These are phyloP conservation scores for Dusona sp. DNA, from an alignment of 2,888 invertebrate genomes.

Conservation along the genomic window DNA sequence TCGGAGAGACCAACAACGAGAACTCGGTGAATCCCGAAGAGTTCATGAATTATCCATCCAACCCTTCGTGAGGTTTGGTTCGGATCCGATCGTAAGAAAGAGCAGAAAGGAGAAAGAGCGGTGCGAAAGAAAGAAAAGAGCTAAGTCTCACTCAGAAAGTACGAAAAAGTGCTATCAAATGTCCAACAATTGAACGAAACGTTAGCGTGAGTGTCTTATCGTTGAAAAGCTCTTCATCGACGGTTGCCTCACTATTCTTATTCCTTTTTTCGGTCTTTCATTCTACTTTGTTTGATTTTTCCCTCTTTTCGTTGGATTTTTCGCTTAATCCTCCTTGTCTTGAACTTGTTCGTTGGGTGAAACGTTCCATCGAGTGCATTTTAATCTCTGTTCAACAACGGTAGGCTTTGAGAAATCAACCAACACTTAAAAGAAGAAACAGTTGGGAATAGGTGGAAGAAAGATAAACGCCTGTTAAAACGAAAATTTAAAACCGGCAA, in stretches of 20 bases:
- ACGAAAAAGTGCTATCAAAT: conserved; percentile 49
- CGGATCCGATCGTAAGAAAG: conserved; percentile 28
- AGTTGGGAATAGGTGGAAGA: conserved; percentile 9
- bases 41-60: conserved; percentile 67
- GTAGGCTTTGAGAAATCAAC: not conserved
- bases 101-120: not conserved
- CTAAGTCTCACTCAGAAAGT: conserved; percentile 33
- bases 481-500: not conserved
- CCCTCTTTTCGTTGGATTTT: conserved; percentile 12
- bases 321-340: conserved; percentile 22
- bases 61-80: conserved; percentile 27
- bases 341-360: not conserved
- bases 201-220: conserved; percentile 39
- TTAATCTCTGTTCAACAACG: conserved; percentile 17
- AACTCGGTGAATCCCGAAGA: conserved; percentile 35
- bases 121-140: conserved; percentile 16
- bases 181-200: conserved; percentile 41
- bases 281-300: not conserved
- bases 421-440: conserved; percentile 11
- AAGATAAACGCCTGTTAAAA: conserved; percentile 28
- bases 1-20: conserved; percentile 15
- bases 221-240: conserved; percentile 24
- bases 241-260: conserved; percentile 16
- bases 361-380: conserved; percentile 45
- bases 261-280: not conserved